A percentile compares a stretch with the other conserved stretches of the same genome.
Conservation (phyloP, 2,113 vertebrate genomes). For the Polyodon spathula region DNA sequence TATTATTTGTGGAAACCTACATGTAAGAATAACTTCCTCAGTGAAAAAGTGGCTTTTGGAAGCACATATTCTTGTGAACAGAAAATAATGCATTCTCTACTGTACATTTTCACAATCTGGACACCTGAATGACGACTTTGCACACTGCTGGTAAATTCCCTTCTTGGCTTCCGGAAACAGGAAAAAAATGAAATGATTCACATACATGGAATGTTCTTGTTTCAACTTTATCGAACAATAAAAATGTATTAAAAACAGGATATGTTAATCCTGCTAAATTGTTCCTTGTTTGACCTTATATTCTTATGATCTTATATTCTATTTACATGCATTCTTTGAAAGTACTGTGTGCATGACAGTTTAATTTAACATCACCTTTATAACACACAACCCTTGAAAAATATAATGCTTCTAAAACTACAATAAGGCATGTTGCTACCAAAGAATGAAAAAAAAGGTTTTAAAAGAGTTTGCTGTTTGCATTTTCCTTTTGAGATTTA, state of each 20-base stretch:
- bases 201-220: slow-evolving; percentile 12
- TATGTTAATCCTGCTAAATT: slow-evolving; percentile 14
- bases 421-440: too few species aligned
- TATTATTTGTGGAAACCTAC: slow-evolving; percentile 67
- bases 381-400: too few species aligned
- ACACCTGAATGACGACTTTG: background rate
- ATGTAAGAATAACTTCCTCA: slow-evolving; percentile 70
- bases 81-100: too few species aligned
- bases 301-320: background rate
- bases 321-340: background rate
- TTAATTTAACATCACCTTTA: too few species aligned
- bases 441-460: too few species aligned
- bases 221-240: slow-evolving; percentile 10
- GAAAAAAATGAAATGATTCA: slow-evolving; percentile 29
- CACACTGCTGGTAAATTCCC: slow-evolving; percentile 18
- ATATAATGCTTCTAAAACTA: too few species aligned
- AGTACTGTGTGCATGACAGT: too few species aligned
- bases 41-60: slow-evolving; percentile 42
- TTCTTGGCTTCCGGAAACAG: slow-evolving; percentile 34
- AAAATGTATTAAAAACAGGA: slow-evolving; percentile 31
- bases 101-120: background rate
- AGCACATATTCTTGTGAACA: slow-evolving; percentile 19
- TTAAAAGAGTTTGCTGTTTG: too few species aligned
- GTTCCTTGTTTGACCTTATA: background rate
- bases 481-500: too few species aligned